Evolutionary conservation across 2,113 vertebrate genomes (phyloP), one percentile per base, ranked within the genome.

Genomic region (Stegostoma tigrinum): DNA sequence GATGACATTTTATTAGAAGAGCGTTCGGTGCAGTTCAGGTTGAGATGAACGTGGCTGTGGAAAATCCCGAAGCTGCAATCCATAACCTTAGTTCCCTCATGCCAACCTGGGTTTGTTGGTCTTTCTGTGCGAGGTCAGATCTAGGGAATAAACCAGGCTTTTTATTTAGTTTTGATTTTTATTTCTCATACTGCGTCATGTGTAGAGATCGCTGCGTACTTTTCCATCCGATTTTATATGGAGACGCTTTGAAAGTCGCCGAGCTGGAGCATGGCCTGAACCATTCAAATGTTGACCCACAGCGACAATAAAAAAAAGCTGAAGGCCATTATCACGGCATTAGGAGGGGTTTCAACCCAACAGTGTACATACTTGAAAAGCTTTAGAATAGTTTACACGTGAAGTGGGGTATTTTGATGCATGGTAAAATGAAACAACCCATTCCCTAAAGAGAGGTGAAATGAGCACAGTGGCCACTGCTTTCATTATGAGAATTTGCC

Each of bases 171-270:
- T 66, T 38, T 66, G 5, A n/a, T 34, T 12, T 48, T 23, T 87
- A 38, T 17, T 93, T 5, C 45, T 87, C 55, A 21, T n/a, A 93
- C 38, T 66, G 89, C 68, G 68, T 95, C 23, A 72, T 72, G n/a
- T 72, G 27, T 48, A 38, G 68, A 72, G 45, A 48, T 72, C 68
- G 52, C 94, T 14, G 12, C 23, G 23, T 15, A 95, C 67, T 19
- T 95, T 95, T 95, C 27, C 94, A 19, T 95, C 68, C 38, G 45
- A 70, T 30, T 70, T 94, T 34, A n/a, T 66, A 72, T 95, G 68
- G 30, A 27, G 42, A 5, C 67, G 34, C 38, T 68, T 94, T 45
- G 17, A 67, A 70, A 45, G 64, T 66, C 27, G 70, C 55, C 7
- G 91, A 12, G 17, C n/a, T 24, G 15, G n/a, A 70, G 68, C 45